phyloP scores from a whole-genome alignment of 2,797 vertebrate species.

The Eulemur albifrons region DNA sequence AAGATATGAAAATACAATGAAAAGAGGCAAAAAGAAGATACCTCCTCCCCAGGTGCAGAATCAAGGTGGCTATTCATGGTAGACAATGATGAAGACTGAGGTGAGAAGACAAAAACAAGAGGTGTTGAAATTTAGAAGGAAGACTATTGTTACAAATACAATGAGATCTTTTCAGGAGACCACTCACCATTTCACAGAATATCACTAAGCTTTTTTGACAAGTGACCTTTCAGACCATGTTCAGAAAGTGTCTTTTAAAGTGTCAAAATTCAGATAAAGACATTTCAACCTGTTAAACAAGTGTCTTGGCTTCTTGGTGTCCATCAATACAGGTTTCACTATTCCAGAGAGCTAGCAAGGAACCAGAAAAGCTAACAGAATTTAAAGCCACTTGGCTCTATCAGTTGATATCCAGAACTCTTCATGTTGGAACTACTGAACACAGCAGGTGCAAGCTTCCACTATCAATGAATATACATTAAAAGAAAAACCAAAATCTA shows the following conservation, averaged over 20 bases:
- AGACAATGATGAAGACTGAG: constrained; percentile 73
- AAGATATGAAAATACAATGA: constrained; percentile 63
- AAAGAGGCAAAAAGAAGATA: constrained; percentile 42
- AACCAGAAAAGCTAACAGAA: constrained; percentile 73
- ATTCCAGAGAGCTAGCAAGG: constrained; percentile 78
- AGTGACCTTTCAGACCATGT: constrained; percentile 44
- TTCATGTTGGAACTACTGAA: constrained; percentile 69
- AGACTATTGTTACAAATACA: constrained; percentile 80
- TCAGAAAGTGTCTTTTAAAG: constrained; percentile 20
- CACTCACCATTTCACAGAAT: constrained; percentile 9
- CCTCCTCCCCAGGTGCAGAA: neutral
- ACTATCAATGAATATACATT: constrained; percentile 77
- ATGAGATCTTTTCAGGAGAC: constrained; percentile 45
- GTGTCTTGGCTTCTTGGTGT: neutral
- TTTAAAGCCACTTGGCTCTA: constrained; percentile 68
- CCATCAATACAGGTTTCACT: neutral
- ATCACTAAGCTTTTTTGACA: constrained; percentile 46
- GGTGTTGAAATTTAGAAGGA: constrained; percentile 82
- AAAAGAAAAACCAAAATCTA: neutral
- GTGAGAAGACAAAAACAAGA: constrained; percentile 75
- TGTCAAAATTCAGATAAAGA: constrained; percentile 40
- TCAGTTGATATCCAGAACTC: constrained; percentile 66
- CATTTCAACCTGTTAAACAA: constrained; percentile 36
- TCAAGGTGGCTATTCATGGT: constrained; percentile 73
- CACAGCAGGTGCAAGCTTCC: constrained; percentile 58